A percentile compares a stretch with the other conserved stretches of the same genome.
These are phyloP conservation scores for Drosophila stalkeri DNA, from an alignment of 2,888 invertebrate species.

Conservation along the genomic window DNA sequence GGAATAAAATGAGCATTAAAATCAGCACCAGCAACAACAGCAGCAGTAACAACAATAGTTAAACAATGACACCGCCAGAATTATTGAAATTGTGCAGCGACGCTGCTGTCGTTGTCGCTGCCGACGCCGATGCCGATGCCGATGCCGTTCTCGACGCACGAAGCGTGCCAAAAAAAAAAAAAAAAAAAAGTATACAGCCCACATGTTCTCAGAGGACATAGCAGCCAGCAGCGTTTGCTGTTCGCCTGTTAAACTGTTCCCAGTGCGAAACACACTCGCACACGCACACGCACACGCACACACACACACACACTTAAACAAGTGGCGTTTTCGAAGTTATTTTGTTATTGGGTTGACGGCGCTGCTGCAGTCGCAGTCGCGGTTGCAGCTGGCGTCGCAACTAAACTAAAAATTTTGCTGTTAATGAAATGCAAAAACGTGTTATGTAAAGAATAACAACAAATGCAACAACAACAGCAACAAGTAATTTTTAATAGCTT, in stretches of 20 bases:
- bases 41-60: constrained; percentile 21
- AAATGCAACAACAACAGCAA: constrained; percentile 35
- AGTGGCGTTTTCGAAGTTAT: constrained; percentile 40
- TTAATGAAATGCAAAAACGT: constrained; percentile 72
- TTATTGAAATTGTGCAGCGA: constrained; percentile 62
- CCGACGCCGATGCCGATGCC: background rate
- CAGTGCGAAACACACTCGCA: constrained; percentile 35
- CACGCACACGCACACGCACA: constrained; percentile 11
- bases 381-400: constrained; percentile 17
- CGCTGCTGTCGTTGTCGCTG: constrained; percentile 8
- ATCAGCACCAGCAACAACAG: constrained; percentile 35
- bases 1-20: constrained; percentile 75
- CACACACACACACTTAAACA: constrained; percentile 32
- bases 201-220: constrained; percentile 25
- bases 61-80: constrained; percentile 26
- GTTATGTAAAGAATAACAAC: constrained; percentile 64
- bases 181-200: constrained; percentile 27
- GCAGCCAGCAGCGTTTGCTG: constrained; percentile 41
- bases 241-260: constrained; percentile 56
- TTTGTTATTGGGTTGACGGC: background rate
- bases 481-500: constrained; percentile 63
- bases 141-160: constrained; percentile 31
- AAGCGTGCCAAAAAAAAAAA: constrained; percentile 58
- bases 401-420: constrained; percentile 58
- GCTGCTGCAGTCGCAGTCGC: constrained; percentile 22